A percentile compares a stretch with the other conserved stretches of the same genome.
Evolutionary conservation across 2,797 vertebrate genomes (phyloP).

Genomic region (Anas flavirostris): DNA sequence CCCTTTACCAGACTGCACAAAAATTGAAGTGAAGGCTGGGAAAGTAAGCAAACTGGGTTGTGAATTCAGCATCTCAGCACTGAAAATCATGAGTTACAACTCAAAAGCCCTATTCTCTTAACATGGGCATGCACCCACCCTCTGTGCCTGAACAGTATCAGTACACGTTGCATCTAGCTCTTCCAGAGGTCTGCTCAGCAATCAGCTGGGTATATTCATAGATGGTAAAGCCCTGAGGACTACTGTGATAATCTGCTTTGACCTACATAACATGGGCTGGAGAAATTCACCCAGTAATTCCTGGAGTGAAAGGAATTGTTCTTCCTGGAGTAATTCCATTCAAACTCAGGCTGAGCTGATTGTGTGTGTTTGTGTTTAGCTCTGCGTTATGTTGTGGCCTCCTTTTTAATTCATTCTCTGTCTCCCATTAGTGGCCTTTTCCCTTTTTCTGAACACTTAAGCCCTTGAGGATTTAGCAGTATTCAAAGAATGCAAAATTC

Average conservation of each 20-base stretch:
- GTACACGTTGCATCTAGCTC: background rate
- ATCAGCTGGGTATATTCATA: slow-evolving; percentile 57
- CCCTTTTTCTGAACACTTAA: background rate
- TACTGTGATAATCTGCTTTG: slow-evolving; percentile 40
- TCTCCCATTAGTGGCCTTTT: slow-evolving; percentile 4
- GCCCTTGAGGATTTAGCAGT: background rate
- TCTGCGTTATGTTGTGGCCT: background rate
- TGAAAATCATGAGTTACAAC: background rate
- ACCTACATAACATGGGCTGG: slow-evolving; percentile 59
- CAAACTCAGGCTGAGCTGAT: background rate
- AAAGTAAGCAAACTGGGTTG: background rate
- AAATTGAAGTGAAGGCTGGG: background rate
- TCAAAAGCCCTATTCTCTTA: background rate
- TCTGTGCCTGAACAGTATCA: background rate
- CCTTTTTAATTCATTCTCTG: slow-evolving; percentile 24
- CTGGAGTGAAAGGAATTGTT: slow-evolving; percentile 53
- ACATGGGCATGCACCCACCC: background rate
- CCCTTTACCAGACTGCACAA: background rate
- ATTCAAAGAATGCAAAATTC: slow-evolving; percentile 27
- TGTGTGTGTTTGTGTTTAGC: background rate
- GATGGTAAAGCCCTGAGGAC: slow-evolving; percentile 52
- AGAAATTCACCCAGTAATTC: slow-evolving; percentile 59
- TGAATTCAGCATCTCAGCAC: background rate
- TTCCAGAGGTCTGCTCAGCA: slow-evolving; percentile 20
- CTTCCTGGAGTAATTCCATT: slow-evolving; percentile 12